phyloP scores from a whole-genome alignment of 2,888 invertebrate genomes.

The Rhimphoctona megacephalus region DNA sequence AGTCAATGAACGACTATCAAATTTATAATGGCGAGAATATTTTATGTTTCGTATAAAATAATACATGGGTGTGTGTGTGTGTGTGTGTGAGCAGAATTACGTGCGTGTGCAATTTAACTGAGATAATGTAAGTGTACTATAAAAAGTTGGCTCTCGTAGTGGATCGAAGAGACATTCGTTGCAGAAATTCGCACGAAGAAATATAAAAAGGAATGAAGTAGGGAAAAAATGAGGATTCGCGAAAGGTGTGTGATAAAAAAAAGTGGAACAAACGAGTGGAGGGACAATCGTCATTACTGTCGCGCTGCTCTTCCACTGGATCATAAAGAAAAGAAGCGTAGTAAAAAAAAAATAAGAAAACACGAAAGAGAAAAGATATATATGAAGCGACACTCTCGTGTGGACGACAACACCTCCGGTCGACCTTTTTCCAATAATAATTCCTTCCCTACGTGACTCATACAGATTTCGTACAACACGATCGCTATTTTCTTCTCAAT shows the following conservation, averaged over 20 bases:
- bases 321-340: background rate
- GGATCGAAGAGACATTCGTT: background rate
- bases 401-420: background rate
- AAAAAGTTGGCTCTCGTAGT: background rate
- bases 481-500: background rate
- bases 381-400: background rate
- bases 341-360: background rate
- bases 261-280: background rate
- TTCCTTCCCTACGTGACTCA: background rate
- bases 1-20: no score
- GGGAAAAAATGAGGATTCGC: background rate
- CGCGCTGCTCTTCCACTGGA: background rate
- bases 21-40: no score
- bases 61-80: no score
- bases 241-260: background rate
- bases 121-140: background rate
- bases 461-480: background rate
- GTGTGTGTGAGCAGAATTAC: no score
- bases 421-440: conserved; percentile 8
- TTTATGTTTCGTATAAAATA: no score
- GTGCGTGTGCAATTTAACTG: background rate
- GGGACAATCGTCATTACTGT: background rate
- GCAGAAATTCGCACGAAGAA: conserved; percentile 30
- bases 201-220: conserved; percentile 38
- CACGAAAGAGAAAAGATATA: background rate